phyloP scores from a whole-genome alignment of 2,888 invertebrate genomes.

The Hypomecis punctinalis region DNA sequence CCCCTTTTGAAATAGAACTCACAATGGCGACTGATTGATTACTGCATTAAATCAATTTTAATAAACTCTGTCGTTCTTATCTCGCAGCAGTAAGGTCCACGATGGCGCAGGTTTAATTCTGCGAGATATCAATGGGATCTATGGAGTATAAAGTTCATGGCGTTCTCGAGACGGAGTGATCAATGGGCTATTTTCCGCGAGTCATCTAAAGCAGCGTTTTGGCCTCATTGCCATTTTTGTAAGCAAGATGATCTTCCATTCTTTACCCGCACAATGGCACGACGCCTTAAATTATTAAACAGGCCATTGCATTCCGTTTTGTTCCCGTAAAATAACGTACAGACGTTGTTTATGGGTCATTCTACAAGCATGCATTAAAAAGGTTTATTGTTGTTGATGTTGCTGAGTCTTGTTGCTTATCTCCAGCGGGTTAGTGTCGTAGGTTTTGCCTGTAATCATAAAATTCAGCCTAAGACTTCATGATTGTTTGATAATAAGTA shows the following conservation, averaged over 20 bases:
- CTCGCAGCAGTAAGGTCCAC: constrained; percentile 5
- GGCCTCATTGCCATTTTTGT: constrained; percentile 15
- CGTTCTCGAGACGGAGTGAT: constrained; percentile 33
- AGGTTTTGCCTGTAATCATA: too few relatives aligned
- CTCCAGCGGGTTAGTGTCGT: too few relatives aligned
- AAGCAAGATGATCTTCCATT: constrained; percentile 15
- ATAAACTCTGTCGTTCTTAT: constrained; percentile 1
- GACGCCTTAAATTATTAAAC: constrained; percentile 7
- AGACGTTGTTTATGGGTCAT: background rate
- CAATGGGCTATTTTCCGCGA: constrained; percentile 21
- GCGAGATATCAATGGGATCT: constrained; percentile 12
- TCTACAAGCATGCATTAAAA: background rate
- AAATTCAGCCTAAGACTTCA: too few relatives aligned
- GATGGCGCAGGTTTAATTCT: background rate
- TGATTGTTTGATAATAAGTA: too few relatives aligned
- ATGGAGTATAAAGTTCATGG: constrained; percentile 11
- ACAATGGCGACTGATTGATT: constrained; percentile 2
- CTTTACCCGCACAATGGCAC: constrained; percentile 3
- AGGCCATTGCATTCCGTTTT: background rate
- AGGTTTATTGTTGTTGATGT: too few relatives aligned
- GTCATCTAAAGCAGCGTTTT: constrained; percentile 20
- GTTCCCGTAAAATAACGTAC: background rate
- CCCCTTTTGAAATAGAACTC: background rate
- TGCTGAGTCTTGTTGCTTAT: too few relatives aligned
- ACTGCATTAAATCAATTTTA: constrained; percentile 1